phyloP scores from a whole-genome alignment of 2,888 invertebrate species.

The Caenorhabditis imperialis region DNA sequence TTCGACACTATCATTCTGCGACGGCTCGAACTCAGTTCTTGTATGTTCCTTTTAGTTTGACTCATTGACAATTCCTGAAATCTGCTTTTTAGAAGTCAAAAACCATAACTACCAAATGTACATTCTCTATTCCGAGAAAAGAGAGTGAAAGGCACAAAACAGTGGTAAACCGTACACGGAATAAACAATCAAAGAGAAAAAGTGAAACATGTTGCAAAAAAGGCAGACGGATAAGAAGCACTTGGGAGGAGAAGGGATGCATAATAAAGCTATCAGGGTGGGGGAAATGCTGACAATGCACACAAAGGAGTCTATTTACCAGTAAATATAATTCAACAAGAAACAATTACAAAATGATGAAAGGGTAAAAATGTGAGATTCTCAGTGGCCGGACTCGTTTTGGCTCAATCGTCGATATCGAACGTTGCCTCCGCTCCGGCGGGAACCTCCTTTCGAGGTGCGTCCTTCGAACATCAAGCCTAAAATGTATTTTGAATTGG shows the following conservation, averaged over 20 bases:
- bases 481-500: constrained; percentile 14
- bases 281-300: constrained; percentile 26
- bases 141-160: constrained; percentile 26
- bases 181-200: constrained; percentile 33
- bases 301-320: constrained; percentile 5
- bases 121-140: constrained; percentile 11
- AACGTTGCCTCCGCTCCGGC: constrained; percentile 49
- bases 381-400: constrained; percentile 41
- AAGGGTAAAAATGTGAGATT: neutral
- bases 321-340: constrained; percentile 26
- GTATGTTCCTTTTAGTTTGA: too few species aligned
- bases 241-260: neutral
- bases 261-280: constrained; percentile 27
- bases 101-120: neutral
- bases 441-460: constrained; percentile 19
- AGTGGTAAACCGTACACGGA: constrained; percentile 36
- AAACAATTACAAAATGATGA: neutral
- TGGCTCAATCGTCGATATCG: constrained; percentile 61
- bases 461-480: constrained; percentile 64
- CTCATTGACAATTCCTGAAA: too few species aligned
- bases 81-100: too few species aligned
- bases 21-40: too few species aligned
- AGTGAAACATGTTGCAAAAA: constrained; percentile 41
- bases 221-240: constrained; percentile 25
- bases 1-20: too few species aligned